Percentiles rank a stretch among this genome's conserved stretches.
These are phyloP conservation scores for Corythaixoides concolor DNA, from an alignment of 2,113 vertebrate species.

Conservation along the genomic window DNA sequence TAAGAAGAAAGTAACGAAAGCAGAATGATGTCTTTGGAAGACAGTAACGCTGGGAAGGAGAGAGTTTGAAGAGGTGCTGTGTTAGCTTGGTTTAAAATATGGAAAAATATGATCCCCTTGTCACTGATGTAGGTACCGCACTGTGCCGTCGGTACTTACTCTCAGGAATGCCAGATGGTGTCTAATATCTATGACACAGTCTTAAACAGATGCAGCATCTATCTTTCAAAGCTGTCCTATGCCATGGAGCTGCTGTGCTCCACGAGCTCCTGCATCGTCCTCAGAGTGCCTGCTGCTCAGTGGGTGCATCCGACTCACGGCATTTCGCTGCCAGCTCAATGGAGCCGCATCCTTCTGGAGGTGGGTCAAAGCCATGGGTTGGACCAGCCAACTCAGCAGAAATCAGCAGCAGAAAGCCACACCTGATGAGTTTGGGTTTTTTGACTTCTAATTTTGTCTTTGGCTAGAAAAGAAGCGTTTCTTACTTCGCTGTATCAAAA, in stretches of 20 bases:
- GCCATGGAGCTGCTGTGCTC: rapidly evolving
- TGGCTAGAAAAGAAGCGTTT: background rate
- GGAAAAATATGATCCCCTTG: background rate
- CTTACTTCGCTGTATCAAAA: background rate
- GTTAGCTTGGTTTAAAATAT: background rate
- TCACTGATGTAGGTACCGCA: background rate
- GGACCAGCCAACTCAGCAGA: background rate
- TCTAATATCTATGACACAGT: too few species aligned
- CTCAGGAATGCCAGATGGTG: background rate
- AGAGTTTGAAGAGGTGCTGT: background rate
- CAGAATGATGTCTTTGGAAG: background rate
- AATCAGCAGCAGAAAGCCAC: background rate
- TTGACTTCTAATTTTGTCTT: background rate
- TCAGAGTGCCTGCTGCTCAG: background rate
- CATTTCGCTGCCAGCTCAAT: background rate
- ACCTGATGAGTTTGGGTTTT: background rate
- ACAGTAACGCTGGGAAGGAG: background rate
- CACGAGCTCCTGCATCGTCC: rapidly evolving
- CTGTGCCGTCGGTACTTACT: background rate
- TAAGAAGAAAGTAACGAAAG: background rate
- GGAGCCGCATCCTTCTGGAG: background rate
- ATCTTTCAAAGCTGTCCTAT: background rate
- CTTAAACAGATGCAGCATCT: background rate
- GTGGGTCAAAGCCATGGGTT: background rate
- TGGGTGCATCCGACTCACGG: rapidly evolving